Percentiles rank a stretch among this genome's conserved stretches.
phyloP scores from a whole-genome alignment of 2,797 vertebrate genomes.

The Spinus olivaceus region DNA sequence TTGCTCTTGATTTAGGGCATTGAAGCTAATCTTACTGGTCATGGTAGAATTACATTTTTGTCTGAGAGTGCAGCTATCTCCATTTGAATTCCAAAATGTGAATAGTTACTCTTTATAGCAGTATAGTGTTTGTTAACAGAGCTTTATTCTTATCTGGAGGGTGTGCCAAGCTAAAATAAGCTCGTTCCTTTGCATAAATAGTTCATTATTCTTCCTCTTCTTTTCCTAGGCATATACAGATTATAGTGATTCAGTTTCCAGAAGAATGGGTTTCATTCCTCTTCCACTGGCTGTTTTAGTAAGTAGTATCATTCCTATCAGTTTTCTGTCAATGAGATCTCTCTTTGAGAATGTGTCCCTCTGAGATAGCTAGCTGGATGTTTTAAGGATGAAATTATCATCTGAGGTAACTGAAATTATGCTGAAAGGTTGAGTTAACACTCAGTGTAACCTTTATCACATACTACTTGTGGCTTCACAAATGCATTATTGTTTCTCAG shows the following conservation, averaged over 20 bases:
- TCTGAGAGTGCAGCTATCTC: background rate
- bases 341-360: background rate
- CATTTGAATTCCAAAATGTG: conserved; percentile 1
- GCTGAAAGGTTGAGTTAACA: background rate
- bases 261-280: conserved; percentile 98
- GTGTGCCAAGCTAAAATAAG: conserved; percentile 12
- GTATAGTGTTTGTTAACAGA: background rate
- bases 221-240: conserved; percentile 89
- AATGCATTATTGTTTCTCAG: background rate
- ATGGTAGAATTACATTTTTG: background rate
- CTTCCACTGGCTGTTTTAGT: conserved; percentile 95
- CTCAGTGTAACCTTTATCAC: background rate
- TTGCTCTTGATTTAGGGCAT: background rate
- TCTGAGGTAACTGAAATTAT: background rate
- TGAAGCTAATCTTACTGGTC: conserved; percentile 21
- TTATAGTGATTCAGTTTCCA: conserved; percentile 96
- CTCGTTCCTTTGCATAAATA: background rate
- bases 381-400: background rate
- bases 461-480: background rate
- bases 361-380: background rate
- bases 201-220: background rate
- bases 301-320: conserved; percentile 65
- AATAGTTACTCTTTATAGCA: background rate
- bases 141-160: background rate
- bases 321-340: background rate